These are phyloP conservation scores for Menura novaehollandiae DNA, from an alignment of 2,113 vertebrate species.

Conservation along the genomic window DNA sequence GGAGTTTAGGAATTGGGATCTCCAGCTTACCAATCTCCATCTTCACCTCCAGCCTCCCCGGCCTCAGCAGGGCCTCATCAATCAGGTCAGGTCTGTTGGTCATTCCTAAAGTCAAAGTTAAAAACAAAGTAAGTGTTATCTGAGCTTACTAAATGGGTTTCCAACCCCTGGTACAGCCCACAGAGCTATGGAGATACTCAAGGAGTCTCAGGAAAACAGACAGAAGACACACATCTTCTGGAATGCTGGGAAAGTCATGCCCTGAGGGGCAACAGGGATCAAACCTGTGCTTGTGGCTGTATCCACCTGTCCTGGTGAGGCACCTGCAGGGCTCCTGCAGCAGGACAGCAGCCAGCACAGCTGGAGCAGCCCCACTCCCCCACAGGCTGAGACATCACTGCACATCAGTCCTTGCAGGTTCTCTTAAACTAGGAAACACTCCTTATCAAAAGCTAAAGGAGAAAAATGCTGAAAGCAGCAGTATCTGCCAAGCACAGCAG, in stretches of 20 bases:
- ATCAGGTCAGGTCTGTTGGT: conserved; percentile 98
- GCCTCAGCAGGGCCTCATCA: conserved; percentile 92
- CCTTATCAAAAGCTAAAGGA: not conserved
- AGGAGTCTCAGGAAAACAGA: not conserved
- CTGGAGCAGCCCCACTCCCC: not conserved
- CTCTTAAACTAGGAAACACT: not conserved
- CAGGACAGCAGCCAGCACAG: not conserved
- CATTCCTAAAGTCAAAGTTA: conserved; percentile 82
- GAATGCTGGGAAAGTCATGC: not conserved
- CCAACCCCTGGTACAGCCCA: not conserved
- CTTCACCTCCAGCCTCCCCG: conserved; percentile 93
- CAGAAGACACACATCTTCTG: not conserved
- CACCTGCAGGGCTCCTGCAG: not conserved
- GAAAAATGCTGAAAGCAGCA: not conserved
- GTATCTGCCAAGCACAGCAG: not conserved
- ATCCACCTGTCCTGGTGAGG: not conserved
- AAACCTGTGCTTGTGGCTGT: not conserved
- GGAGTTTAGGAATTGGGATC: not conserved
- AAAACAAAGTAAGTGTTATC: not conserved
- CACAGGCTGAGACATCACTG: not conserved
- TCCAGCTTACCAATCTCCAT: conserved; percentile 93
- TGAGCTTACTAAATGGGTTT: not conserved
- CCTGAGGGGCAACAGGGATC: not conserved
- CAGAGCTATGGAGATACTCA: not conserved
- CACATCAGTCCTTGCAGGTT: not conserved